Evolutionary conservation across 2,113 vertebrate genomes (phyloP).

Genomic region (Pyrgilauda ruficollis): DNA sequence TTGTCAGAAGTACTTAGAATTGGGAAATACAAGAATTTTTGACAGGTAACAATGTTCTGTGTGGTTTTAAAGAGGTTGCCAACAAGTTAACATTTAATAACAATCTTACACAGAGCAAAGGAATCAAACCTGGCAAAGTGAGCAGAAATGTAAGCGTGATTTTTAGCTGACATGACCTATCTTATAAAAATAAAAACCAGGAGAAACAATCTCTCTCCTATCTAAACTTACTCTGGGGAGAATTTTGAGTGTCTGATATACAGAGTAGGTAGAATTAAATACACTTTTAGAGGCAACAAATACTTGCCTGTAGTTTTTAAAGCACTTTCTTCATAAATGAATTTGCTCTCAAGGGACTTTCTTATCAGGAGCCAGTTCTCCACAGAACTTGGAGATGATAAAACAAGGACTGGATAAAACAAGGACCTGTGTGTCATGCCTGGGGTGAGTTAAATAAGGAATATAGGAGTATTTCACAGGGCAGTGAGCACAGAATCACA

Average conservation of each 20-base stretch:
- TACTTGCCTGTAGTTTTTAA: not conserved
- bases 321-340: not conserved
- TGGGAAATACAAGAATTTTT: not conserved
- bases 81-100: not conserved
- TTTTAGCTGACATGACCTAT: not conserved
- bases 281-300: not conserved
- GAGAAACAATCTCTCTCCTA: not conserved
- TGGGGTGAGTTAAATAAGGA: not conserved
- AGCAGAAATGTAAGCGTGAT: not conserved
- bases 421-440: not conserved
- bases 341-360: not conserved
- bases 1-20: not conserved
- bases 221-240: not conserved
- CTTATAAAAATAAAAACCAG: not conserved
- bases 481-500: not conserved
- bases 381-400: not conserved
- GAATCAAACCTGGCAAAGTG: not conserved
- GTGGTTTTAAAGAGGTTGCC: not conserved
- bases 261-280: not conserved
- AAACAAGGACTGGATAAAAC: not conserved
- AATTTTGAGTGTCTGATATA: not conserved
- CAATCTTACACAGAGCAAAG: not conserved
- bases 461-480: not conserved
- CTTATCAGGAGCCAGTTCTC: not conserved
- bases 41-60: not conserved